Evolutionary conservation across 2,797 vertebrate genomes (phyloP).

Genomic region (Eutrigla gurnardus): DNA sequence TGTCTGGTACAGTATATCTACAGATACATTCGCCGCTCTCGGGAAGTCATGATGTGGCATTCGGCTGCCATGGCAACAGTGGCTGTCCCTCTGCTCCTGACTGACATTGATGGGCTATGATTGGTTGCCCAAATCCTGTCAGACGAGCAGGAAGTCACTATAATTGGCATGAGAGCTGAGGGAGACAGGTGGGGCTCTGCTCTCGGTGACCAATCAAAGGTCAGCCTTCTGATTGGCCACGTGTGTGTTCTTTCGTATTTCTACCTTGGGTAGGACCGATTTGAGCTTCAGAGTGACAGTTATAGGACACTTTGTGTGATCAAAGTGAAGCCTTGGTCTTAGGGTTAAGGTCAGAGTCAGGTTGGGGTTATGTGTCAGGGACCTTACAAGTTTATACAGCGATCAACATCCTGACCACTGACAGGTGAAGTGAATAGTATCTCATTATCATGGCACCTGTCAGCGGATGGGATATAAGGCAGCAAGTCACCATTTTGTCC

Average conservation of each 20-base stretch:
- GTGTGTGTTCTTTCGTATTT: background rate
- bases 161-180: conserved; percentile 1
- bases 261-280: conserved; percentile 6
- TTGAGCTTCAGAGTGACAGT: background rate
- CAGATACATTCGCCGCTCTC: background rate
- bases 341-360: background rate
- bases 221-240: background rate
- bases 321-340: background rate
- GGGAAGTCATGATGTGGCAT: conserved; percentile 18
- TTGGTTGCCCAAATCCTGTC: conserved; percentile 19
- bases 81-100: conserved; percentile 19
- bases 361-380: background rate
- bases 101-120: conserved; percentile 48
- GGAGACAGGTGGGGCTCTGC: background rate
- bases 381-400: background rate
- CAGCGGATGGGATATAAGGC: too few species aligned
- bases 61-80: conserved; percentile 47
- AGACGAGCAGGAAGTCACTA: background rate
- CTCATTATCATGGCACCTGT: too few species aligned
- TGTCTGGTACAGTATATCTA: background rate
- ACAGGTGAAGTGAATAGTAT: too few species aligned
- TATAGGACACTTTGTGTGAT: background rate
- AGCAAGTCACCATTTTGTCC: too few species aligned
- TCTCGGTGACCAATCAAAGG: conserved; percentile 13
- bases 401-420: too few species aligned